These are phyloP conservation scores for Acheta domesticus DNA, from an alignment of 2,888 invertebrate genomes.

Conservation along the genomic window DNA sequence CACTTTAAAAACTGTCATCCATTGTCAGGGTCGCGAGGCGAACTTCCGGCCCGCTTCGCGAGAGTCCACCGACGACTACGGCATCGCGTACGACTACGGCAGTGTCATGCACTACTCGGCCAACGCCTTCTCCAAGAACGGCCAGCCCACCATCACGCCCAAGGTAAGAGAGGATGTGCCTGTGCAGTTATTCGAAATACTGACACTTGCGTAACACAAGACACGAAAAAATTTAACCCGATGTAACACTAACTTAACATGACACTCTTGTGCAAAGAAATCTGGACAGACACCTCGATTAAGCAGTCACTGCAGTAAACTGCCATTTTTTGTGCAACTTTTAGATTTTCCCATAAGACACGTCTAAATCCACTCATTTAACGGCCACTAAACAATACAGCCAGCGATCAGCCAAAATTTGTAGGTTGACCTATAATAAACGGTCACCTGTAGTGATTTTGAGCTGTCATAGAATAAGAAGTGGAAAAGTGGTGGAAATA, in stretches of 20 bases:
- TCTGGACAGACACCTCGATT: not conserved
- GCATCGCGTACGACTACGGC: slow-evolving; percentile 71
- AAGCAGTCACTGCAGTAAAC: no score
- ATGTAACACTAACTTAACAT: not conserved
- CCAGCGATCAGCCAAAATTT: no score
- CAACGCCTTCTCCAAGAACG: slow-evolving; percentile 70
- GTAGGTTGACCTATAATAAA: no score
- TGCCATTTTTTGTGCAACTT: no score
- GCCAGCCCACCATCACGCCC: slow-evolving; percentile 65
- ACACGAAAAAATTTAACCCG: not conserved
- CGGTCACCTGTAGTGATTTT: no score
- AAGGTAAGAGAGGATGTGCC: slow-evolving; percentile 52
- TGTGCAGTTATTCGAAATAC: not conserved
- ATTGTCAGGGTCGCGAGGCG: slow-evolving; percentile 56
- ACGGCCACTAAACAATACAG: no score
- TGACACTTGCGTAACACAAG: not conserved
- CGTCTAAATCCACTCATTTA: no score
- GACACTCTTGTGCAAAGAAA: not conserved
- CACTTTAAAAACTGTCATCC: not conserved
- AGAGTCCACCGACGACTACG: slow-evolving; percentile 59
- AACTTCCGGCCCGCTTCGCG: slow-evolving; percentile 68
- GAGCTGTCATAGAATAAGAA: no score
- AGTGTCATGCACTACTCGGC: slow-evolving; percentile 82
- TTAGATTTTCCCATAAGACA: no score
- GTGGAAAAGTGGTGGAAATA: no score